A percentile compares a stretch with the other conserved stretches of the same genome.
Conservation (phyloP, 2,888 invertebrate genomes). For the Chrysopilus asiliformis region DNA sequence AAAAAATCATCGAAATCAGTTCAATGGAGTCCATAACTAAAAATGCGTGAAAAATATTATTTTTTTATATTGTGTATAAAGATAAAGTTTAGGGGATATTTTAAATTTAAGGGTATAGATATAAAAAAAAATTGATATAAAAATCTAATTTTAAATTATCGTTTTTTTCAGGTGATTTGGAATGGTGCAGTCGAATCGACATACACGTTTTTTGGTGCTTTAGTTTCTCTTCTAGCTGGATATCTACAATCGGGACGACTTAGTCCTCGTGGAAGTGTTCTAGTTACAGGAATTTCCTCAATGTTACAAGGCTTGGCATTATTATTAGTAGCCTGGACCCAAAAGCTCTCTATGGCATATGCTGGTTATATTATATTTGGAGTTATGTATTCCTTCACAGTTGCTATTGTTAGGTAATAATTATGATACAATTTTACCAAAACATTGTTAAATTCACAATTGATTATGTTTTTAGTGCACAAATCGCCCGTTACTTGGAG, state of each 20-base stretch:
- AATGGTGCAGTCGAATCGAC: slow-evolving; percentile 77
- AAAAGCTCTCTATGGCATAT: slow-evolving; percentile 57
- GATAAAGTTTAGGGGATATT: too few relatives aligned
- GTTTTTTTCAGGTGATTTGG: slow-evolving; percentile 20
- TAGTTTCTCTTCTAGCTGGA: slow-evolving; percentile 44
- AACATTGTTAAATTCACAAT: background rate
- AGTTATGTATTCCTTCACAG: slow-evolving; percentile 64
- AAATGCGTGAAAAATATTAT: too few relatives aligned
- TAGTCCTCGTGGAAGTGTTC: slow-evolving; percentile 33
- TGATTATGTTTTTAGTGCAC: slow-evolving; percentile 60
- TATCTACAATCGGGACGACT: slow-evolving; percentile 28
- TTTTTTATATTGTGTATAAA: too few relatives aligned
- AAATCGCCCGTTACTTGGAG: slow-evolving; percentile 67
- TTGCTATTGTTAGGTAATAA: slow-evolving; percentile 51
- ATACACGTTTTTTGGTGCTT: slow-evolving; percentile 53
- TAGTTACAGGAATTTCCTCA: slow-evolving; percentile 37
- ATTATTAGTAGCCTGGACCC: slow-evolving; percentile 42
- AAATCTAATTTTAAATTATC: background rate
- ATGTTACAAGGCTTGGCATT: slow-evolving; percentile 43
- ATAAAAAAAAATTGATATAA: too few relatives aligned
- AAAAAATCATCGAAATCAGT: too few relatives aligned
- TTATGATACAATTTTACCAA: background rate
- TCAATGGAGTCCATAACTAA: too few relatives aligned
- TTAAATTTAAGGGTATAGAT: too few relatives aligned
- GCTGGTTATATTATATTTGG: slow-evolving; percentile 60